Conservation (phyloP, 1,140 invertebrate species). For the Ladona fulva region DNA sequence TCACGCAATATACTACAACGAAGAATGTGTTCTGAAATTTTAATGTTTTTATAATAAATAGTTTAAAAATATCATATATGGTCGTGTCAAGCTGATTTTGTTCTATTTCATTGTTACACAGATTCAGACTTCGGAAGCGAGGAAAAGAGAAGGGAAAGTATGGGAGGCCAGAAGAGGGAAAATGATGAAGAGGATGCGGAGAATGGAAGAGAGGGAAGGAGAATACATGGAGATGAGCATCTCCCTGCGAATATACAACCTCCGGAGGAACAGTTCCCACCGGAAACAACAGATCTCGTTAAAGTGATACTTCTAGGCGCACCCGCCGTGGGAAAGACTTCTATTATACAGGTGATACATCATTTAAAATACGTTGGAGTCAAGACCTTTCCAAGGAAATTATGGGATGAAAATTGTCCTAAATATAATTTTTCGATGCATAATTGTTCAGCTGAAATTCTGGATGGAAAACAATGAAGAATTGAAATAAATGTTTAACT, state of each 20-base stretch:
- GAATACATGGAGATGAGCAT: background rate
- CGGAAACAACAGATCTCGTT: constrained; percentile 35
- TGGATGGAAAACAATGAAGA: too few relatives aligned
- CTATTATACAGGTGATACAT: constrained; percentile 59
- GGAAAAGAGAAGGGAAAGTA: background rate
- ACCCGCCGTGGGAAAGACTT: constrained; percentile 68
- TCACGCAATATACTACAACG: too few relatives aligned
- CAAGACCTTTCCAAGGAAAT: too few relatives aligned
- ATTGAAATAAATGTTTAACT: too few relatives aligned
- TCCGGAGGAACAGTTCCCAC: background rate
- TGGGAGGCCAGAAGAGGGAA: background rate
- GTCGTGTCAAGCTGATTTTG: background rate
- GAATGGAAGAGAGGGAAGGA: background rate
- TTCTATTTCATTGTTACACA: background rate
- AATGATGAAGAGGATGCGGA: background rate
- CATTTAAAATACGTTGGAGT: too few relatives aligned
- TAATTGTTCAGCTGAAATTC: too few relatives aligned
- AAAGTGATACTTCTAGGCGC: constrained; percentile 71
- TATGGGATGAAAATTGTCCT: too few relatives aligned
- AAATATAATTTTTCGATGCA: too few relatives aligned
- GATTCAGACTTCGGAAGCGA: background rate
- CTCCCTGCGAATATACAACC: background rate
- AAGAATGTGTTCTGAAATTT: too few relatives aligned
- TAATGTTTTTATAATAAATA: too few relatives aligned
- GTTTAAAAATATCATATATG: too few relatives aligned